phyloP scores from a whole-genome alignment of 1,140 invertebrate genomes.

The Conus ventricosus region DNA sequence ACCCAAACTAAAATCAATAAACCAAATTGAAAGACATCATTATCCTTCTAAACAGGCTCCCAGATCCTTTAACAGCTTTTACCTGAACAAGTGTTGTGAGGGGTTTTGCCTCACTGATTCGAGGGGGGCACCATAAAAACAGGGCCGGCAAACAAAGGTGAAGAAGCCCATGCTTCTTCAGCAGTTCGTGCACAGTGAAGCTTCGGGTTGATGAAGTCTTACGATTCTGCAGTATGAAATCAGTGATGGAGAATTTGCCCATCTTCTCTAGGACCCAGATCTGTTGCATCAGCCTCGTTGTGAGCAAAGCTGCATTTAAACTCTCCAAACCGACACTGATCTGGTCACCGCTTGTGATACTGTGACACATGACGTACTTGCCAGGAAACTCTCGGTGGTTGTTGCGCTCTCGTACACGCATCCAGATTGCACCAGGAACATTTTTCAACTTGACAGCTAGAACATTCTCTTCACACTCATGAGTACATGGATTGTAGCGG shows the following conservation, averaged over 20 bases:
- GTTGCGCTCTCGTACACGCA: constrained; percentile 62
- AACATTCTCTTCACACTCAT: constrained; percentile 66
- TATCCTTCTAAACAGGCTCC: too few species aligned
- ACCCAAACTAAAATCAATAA: too few species aligned
- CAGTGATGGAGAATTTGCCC: constrained; percentile 62
- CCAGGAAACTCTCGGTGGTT: constrained; percentile 63
- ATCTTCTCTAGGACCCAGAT: constrained; percentile 71
- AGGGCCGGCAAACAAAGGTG: constrained; percentile 63
- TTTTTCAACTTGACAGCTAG: constrained; percentile 53
- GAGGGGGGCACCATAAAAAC: constrained; percentile 58
- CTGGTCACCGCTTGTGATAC: constrained; percentile 45
- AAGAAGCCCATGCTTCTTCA: constrained; percentile 62
- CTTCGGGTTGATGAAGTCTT: constrained; percentile 37
- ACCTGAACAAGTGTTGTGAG: constrained; percentile 23
- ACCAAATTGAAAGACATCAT: too few species aligned
- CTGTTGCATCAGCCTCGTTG: constrained; percentile 60
- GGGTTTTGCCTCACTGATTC: constrained; percentile 39
- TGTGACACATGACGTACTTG: constrained; percentile 64
- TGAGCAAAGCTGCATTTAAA: constrained; percentile 70
- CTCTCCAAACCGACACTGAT: constrained; percentile 57
- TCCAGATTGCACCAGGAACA: constrained; percentile 39
- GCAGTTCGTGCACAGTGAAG: constrained; percentile 54
- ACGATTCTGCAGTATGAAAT: constrained; percentile 65
- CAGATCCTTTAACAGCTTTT: background rate
- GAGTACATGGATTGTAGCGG: constrained; percentile 42